phyloP scores from a whole-genome alignment of 2,888 invertebrate species.

The Pherbina coryleti region DNA sequence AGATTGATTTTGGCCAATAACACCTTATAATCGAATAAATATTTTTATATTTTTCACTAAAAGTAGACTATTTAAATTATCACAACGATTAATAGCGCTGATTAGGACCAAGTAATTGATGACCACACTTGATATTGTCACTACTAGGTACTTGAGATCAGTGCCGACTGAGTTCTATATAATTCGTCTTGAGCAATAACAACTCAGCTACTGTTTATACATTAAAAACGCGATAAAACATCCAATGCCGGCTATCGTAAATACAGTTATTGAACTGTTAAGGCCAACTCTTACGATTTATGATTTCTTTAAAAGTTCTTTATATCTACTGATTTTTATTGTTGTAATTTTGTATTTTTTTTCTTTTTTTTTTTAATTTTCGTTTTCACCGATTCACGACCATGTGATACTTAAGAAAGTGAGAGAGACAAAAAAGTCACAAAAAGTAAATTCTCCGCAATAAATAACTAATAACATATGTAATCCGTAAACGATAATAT shows the following conservation, averaged over 20 bases:
- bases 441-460: background rate
- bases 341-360: background rate
- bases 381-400: background rate
- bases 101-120: slow-evolving; percentile 16
- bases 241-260: background rate
- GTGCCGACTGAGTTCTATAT: background rate
- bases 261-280: background rate
- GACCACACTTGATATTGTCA: slow-evolving; percentile 18
- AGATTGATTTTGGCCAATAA: slow-evolving; percentile 13
- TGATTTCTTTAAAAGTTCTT: background rate
- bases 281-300: background rate
- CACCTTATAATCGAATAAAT: background rate
- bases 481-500: slow-evolving; percentile 5
- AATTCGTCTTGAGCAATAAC: background rate
- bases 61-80: background rate
- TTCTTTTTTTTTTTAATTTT: too few relatives aligned
- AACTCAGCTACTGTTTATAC: background rate
- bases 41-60: too few relatives aligned
- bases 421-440: background rate
- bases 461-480: slow-evolving; percentile 27
- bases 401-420: background rate
- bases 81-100: slow-evolving; percentile 8
- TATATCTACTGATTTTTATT: background rate
- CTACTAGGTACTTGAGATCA: slow-evolving; percentile 14
- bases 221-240: background rate